Evolutionary conservation across 2,888 invertebrate genomes (phyloP), one percentile per base, ranked within the genome.

Genomic region (Trichacis sp.): DNA sequence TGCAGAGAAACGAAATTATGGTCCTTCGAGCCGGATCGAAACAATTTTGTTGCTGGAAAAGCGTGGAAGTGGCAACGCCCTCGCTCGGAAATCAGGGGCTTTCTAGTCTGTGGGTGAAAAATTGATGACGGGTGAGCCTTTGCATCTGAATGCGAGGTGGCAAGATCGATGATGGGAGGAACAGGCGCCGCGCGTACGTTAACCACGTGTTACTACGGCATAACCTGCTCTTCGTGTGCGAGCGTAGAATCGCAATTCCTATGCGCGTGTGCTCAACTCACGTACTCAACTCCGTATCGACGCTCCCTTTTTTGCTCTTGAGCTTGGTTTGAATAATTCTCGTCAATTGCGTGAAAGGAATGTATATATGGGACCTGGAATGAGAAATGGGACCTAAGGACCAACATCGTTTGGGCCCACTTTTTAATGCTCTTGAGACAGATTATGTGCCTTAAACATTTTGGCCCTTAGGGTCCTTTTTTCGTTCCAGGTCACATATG

Each of bases 91-190:
- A 42, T 18, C 15, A 14, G 12, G 6, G 42, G 12, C 15, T 42
- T 42, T 17, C 18, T 42, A 17, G 2, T 5, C 42, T 5, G 15
- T 3, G 42, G 1, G 15, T 42, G 42, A 42, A 42, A 42, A 42
- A 42, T 15, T 42, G 17, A 42, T 18, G 38, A 17, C 42, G 33
- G 33, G 33, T 33, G 33, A 33, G 5, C 9, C 33, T 3, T n/a
- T 9, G 11, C 33, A 33, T 33, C 33, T 33, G 33, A 33, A 33
- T 11, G 33, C 33, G 42, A 18, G 42, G 14, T 11, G 36, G 14
- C 2, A 15, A 43, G 43, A 43, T 43, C 43, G 43, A 43, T 42
- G 17, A 42, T 17, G 42, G 17, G 42, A 42, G 42, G n/a, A n/a
- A 42, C 4, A 9, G 17, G 17, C 43, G 17, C 43, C 43, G 43